phyloP scores from a whole-genome alignment of 37 sponge, comb jelly and placozoan genomes.

The Crambe crambe region DNA sequence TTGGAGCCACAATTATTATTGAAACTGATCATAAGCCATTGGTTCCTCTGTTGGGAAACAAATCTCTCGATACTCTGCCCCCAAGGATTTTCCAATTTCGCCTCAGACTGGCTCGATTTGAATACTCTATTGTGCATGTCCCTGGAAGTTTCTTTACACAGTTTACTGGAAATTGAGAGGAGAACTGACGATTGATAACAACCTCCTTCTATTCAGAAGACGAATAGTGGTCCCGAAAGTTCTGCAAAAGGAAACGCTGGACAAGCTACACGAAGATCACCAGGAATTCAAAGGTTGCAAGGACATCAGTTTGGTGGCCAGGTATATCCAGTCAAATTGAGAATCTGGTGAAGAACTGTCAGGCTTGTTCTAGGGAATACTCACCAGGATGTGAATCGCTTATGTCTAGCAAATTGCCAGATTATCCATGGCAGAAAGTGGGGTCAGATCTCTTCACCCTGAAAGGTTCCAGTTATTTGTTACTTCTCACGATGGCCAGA shows the following conservation, averaged over 20 bases:
- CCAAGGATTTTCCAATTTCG: conserved; percentile 36
- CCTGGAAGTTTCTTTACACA: conserved; percentile 31
- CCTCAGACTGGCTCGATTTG: conserved; percentile 27
- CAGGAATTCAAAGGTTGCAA: background rate
- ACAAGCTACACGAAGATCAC: background rate
- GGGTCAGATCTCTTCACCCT: background rate
- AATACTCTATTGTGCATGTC: conserved; percentile 18
- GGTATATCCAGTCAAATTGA: background rate
- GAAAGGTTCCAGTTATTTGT: background rate
- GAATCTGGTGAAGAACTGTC: background rate
- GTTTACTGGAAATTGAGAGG: background rate
- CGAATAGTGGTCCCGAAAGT: background rate
- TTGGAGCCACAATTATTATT: conserved; percentile 5
- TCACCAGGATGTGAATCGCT: background rate
- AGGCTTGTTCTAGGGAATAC: background rate
- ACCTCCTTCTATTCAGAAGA: background rate
- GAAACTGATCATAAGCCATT: conserved; percentile 51
- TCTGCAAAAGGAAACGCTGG: background rate
- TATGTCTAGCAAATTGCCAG: background rate
- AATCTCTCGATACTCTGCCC: conserved; percentile 36
- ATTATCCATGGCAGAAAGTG: background rate
- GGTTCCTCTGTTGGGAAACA: conserved; percentile 25
- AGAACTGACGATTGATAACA: background rate
- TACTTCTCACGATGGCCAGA: conserved; percentile 42
- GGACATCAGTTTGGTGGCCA: background rate